These are phyloP conservation scores for Pachymerium ferrugineum DNA, from an alignment of 2,888 invertebrate genomes.

Conservation along the genomic window DNA sequence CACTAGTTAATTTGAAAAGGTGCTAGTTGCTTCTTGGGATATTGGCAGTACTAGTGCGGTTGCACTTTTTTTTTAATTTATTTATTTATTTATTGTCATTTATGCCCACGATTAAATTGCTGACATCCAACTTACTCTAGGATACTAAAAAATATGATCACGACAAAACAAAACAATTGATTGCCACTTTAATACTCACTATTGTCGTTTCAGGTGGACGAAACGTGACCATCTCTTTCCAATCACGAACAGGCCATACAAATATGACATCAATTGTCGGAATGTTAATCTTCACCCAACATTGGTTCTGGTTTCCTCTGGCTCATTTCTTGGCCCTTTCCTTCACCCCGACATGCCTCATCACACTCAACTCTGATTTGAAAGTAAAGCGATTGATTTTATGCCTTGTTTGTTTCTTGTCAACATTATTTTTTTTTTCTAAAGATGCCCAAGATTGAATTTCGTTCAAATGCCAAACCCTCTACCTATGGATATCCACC, in stretches of 20 bases:
- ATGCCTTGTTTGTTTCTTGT: background rate
- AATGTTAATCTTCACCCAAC: slow-evolving; percentile 93
- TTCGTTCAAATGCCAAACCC: slow-evolving; percentile 87
- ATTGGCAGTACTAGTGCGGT: too few relatives aligned
- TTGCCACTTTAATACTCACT: background rate
- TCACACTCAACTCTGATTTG: slow-evolving; percentile 87
- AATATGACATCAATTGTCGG: slow-evolving; percentile 97
- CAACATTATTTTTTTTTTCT: slow-evolving; percentile 22
- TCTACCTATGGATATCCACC: slow-evolving; percentile 95
- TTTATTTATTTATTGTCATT: too few relatives aligned
- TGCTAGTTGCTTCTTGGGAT: too few relatives aligned
- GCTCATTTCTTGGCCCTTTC: slow-evolving; percentile 92
- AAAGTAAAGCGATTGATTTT: slow-evolving; percentile 50
- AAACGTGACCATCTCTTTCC: slow-evolving; percentile 90
- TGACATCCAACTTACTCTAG: too few relatives aligned
- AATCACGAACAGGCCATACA: slow-evolving; percentile 93
- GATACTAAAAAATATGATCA: too few relatives aligned
- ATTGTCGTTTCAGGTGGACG: slow-evolving; percentile 62
- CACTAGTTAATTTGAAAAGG: too few relatives aligned
- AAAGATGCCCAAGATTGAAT: slow-evolving; percentile 84
- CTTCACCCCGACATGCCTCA: slow-evolving; percentile 91
- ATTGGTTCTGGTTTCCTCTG: slow-evolving; percentile 99
- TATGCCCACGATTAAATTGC: too few relatives aligned
- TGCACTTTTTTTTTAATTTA: too few relatives aligned
- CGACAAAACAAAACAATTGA: too few relatives aligned